Percentiles rank a stretch among this genome's conserved stretches.
phyloP scores from a whole-genome alignment of 2,113 vertebrate species.

The Urocolius indicus region DNA sequence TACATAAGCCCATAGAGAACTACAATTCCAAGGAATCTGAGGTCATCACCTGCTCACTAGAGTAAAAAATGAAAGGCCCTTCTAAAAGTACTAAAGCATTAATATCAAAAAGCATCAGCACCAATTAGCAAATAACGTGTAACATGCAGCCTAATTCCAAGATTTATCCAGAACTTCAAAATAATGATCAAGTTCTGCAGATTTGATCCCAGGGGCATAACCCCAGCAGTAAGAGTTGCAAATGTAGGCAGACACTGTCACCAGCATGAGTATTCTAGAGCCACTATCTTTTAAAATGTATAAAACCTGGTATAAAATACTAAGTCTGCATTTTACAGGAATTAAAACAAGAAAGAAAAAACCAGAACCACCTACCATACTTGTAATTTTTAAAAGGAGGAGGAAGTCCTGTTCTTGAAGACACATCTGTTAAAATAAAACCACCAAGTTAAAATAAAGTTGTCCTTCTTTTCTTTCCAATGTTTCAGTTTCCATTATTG shows the following conservation, averaged over 20 bases:
- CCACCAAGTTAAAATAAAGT: background rate
- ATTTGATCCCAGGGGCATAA: background rate
- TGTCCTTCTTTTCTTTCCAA: background rate
- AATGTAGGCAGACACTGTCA: background rate
- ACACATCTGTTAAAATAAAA: slow-evolving; percentile 80
- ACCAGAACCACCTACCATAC: slow-evolving; percentile 84
- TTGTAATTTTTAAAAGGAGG: slow-evolving; percentile 88
- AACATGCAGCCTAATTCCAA: slow-evolving; percentile 16
- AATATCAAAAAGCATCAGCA: slow-evolving; percentile 35
- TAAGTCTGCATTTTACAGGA: background rate
- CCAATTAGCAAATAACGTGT: slow-evolving; percentile 53
- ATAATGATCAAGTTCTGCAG: background rate
- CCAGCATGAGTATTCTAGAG: background rate
- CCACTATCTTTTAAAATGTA: background rate
- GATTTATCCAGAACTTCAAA: slow-evolving; percentile 3
- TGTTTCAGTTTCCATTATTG: background rate
- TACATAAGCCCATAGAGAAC: slow-evolving; percentile 19
- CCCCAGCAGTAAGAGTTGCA: background rate
- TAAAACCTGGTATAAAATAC: background rate
- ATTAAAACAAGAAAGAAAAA: background rate
- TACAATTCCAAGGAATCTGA: slow-evolving; percentile 45
- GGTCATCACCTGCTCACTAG: slow-evolving; percentile 46
- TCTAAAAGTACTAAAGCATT: slow-evolving; percentile 65
- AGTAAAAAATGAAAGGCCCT: slow-evolving; percentile 59
- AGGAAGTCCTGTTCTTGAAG: slow-evolving; percentile 81